Percentiles rank a stretch among this genome's conserved stretches.
Conservation (phyloP, 2,888 invertebrate species). For the Leuctra nigra region DNA sequence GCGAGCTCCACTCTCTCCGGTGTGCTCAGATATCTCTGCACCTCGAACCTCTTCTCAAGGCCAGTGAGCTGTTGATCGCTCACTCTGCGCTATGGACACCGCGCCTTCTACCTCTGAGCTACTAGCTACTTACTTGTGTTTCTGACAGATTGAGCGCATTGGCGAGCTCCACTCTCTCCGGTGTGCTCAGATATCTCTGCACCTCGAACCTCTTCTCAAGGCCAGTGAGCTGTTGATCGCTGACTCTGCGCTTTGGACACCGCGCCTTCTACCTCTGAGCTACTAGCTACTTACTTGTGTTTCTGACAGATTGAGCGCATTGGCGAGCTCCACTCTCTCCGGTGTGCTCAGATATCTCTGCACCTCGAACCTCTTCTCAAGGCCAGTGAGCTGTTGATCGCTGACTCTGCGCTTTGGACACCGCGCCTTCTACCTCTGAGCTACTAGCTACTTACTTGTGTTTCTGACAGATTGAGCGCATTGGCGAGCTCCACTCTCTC, state of each 20-base stretch:
- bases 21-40: constrained; percentile 90
- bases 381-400: constrained; percentile 61
- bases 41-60: constrained; percentile 89
- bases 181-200: constrained; percentile 92
- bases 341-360: constrained; percentile 95
- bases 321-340: constrained; percentile 90
- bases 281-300: constrained; percentile 51
- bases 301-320: constrained; percentile 87
- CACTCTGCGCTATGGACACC: too few relatives aligned
- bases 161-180: constrained; percentile 91
- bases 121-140: constrained; percentile 52
- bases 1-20: constrained; percentile 95
- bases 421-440: too few relatives aligned
- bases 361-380: constrained; percentile 91
- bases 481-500: constrained; percentile 92
- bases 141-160: constrained; percentile 89
- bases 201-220: constrained; percentile 92
- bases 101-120: too few relatives aligned
- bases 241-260: constrained; percentile 36
- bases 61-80: constrained; percentile 64
- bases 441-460: constrained; percentile 58
- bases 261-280: background rate
- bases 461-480: constrained; percentile 88
- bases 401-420: constrained; percentile 39
- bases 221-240: constrained; percentile 62